These are phyloP conservation scores for Scaptomyza montana DNA, from an alignment of 1,140 invertebrate species.

Conservation along the genomic window DNA sequence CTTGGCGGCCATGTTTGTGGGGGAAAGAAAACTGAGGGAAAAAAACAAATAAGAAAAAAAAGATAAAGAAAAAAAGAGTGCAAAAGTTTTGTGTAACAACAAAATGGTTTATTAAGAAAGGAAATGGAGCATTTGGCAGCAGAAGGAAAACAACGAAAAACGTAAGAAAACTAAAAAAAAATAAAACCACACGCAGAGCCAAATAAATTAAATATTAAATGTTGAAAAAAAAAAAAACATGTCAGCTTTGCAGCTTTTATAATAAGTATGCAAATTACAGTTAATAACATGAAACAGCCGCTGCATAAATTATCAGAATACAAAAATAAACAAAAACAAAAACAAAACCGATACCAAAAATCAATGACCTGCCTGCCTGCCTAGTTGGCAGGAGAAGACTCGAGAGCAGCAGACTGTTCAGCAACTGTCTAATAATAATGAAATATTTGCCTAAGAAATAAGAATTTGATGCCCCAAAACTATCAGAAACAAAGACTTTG, in stretches of 20 bases:
- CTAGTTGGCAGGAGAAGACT: constrained; percentile 15
- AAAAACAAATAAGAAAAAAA: background rate
- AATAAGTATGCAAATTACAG: constrained; percentile 71
- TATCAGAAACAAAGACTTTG: constrained; percentile 31
- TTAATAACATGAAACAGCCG: constrained; percentile 52
- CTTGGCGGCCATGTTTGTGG: constrained; percentile 60
- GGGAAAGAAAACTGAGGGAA: constrained; percentile 30
- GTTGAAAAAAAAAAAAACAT: constrained; percentile 11
- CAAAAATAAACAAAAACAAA: constrained; percentile 10
- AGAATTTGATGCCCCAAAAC: constrained; percentile 40
- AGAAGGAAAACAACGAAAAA: background rate
- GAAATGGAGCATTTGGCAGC: constrained; percentile 51
- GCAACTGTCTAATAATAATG: constrained; percentile 82
- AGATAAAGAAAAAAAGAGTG: constrained; percentile 5
- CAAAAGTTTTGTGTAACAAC: constrained; percentile 53
- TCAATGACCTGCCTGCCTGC: constrained; percentile 60
- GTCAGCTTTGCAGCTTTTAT: constrained; percentile 28
- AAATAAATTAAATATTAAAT: constrained; percentile 29
- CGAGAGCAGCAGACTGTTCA: constrained; percentile 46
- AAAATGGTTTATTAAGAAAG: constrained; percentile 72
- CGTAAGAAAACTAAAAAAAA: background rate
- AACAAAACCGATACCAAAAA: constrained; percentile 36
- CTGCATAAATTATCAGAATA: constrained; percentile 66
- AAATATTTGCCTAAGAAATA: constrained; percentile 61
- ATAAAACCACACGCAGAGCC: constrained; percentile 4